Evolutionary conservation across 1,140 invertebrate genomes (phyloP), one percentile per base, ranked within the genome.

Genomic region (Phymastichus coffea): DNA sequence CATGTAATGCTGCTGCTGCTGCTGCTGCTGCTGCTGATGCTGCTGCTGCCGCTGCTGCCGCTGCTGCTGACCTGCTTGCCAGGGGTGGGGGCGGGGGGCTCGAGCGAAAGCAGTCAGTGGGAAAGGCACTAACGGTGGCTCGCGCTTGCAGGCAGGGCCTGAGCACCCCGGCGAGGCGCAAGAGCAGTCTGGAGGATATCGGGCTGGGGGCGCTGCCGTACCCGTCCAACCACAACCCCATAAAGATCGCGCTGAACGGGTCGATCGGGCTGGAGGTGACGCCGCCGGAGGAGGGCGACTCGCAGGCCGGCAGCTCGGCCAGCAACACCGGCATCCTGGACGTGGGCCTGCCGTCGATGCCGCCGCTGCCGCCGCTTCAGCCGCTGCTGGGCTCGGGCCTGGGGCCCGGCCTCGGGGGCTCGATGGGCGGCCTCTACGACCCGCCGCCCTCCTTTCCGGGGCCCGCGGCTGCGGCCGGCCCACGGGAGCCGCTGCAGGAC

Each of bases 211-310:
- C 74, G 10, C 66, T 78, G 53, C 88, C 88, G 33, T 87, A 90
- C 44, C 73, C 72, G 2, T 69, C 75, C 6, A 80, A 80, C 49
- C 74, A 79, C 57, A 87, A 89, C 64, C 85, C 88, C 0, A 92
- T 92, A 44, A 92, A 92, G 75, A 91, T 93, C 48, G 89, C 90
- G 2, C 79, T 93, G 47, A 93, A 93, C 68, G 90, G 88, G 23
- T 92, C 89, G 69, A 93, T 94, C 53, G 91, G 90, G 19, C 81
- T 94, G 54, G 91, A 93, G 77, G 90, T 93, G 63, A 88, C 88
- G 19, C 91, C 91, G 1, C 90, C 90, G 0, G 90, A 92, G 66
- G 91, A 93, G 66, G 81, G 82, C 28, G 81, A 81, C 28, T 81
- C 78, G 22, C 78, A 80, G 46, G 19, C 76, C 66, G 22, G 70